Evolutionary conservation across 2,797 vertebrate genomes (phyloP).

Genomic region (Danio tinwini): DNA sequence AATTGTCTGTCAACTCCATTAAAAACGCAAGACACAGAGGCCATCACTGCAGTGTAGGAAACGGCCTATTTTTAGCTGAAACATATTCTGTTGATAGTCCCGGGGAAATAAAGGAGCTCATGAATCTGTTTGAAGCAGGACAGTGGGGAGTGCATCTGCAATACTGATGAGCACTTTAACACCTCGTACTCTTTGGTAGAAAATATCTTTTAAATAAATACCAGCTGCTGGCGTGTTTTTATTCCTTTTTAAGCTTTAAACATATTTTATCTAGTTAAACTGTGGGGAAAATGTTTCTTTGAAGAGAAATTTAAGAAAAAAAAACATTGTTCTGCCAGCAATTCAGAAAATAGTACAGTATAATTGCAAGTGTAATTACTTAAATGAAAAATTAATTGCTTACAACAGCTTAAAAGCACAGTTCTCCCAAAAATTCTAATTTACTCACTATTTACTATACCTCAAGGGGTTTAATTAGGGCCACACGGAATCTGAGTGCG

Average conservation of each 20-base stretch:
- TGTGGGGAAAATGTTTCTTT: background rate
- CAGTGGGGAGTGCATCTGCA: slow-evolving; percentile 11
- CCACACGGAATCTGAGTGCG: too few relatives aligned
- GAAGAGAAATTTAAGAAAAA: background rate
- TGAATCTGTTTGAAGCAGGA: slow-evolving; percentile 34
- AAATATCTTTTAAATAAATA: background rate
- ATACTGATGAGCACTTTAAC: slow-evolving; percentile 17
- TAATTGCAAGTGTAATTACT: too few relatives aligned
- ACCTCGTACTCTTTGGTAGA: background rate
- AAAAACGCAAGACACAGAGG: slow-evolving; percentile 17
- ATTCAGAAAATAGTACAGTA: too few relatives aligned
- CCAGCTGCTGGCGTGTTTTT: background rate
- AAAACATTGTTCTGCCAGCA: background rate
- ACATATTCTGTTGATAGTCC: slow-evolving; percentile 29
- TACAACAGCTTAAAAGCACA: too few relatives aligned
- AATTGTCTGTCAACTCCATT: slow-evolving; percentile 35
- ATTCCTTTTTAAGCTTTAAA: background rate
- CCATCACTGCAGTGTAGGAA: slow-evolving; percentile 15
- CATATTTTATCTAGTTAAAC: background rate
- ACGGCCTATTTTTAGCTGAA: slow-evolving; percentile 42
- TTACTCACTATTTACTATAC: too few relatives aligned
- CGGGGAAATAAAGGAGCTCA: slow-evolving; percentile 39
- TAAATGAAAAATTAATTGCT: too few relatives aligned
- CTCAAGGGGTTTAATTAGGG: too few relatives aligned
- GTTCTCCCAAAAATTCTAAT: too few relatives aligned